Evolutionary conservation across 2,113 vertebrate genomes (phyloP).

Genomic region (Telmatochromis brichardi): DNA sequence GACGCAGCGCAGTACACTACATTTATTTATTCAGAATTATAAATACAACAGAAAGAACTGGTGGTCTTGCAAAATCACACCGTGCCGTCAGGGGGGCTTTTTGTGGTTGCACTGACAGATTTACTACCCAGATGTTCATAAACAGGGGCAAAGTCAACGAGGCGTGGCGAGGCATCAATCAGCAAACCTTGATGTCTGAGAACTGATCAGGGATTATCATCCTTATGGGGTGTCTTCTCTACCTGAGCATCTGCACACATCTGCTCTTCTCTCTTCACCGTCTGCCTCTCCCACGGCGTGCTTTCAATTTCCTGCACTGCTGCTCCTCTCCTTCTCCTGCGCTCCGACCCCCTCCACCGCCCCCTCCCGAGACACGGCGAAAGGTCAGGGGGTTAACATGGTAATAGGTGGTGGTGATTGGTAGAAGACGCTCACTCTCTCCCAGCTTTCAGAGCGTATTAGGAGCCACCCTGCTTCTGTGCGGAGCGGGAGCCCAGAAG

Average conservation of each 20-base stretch:
- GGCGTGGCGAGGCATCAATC: background rate
- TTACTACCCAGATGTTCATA: constrained; percentile 50
- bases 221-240: background rate
- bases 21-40: constrained; percentile 37
- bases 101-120: constrained; percentile 50
- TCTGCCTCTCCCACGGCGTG: background rate
- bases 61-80: constrained; percentile 41
- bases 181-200: background rate
- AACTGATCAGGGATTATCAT: constrained; percentile 2
- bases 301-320: constrained; percentile 57
- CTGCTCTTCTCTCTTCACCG: background rate
- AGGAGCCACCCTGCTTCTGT: constrained; percentile 55
- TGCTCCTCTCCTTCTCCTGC: background rate
- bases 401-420: constrained; percentile 73
- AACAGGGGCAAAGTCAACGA: constrained; percentile 19
- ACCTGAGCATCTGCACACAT: constrained; percentile 43
- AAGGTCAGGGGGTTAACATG: constrained; percentile 69
- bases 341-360: constrained; percentile 28
- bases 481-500: constrained; percentile 28
- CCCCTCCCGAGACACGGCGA: constrained; percentile 36
- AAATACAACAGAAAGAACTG: constrained; percentile 28
- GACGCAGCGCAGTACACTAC: background rate
- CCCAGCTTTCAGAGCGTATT: constrained; percentile 49
- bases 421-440: constrained; percentile 59
- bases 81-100: constrained; percentile 36